A percentile compares a stretch with the other conserved stretches of the same genome.
phyloP scores from a whole-genome alignment of 2,797 vertebrate species.

The Brotula barbata region DNA sequence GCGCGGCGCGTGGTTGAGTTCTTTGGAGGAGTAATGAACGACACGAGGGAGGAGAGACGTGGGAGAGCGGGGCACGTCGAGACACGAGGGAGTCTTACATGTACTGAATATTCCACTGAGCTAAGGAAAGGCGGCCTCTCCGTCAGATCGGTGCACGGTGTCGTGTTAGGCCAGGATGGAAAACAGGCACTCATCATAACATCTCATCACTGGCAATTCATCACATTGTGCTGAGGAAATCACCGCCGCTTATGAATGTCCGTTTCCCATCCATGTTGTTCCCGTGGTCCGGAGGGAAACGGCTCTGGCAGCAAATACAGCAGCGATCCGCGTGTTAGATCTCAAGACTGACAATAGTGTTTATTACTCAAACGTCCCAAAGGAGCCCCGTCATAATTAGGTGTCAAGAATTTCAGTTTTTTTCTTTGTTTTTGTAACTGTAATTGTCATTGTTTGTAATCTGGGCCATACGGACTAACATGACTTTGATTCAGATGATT shows the following conservation, averaged over 20 bases:
- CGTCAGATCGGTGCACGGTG: constrained; percentile 20
- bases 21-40: constrained; percentile 43
- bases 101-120: constrained; percentile 47
- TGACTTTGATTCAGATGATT: neutral
- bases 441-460: too few species aligned
- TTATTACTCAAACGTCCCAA: too few species aligned
- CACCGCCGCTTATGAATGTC: constrained; percentile 57
- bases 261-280: constrained; percentile 53
- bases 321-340: neutral
- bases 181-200: constrained; percentile 65
- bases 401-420: too few species aligned
- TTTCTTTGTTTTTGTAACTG: neutral
- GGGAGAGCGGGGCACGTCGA: constrained; percentile 48
- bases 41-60: constrained; percentile 32
- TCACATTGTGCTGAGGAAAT: constrained; percentile 62
- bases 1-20: constrained; percentile 46
- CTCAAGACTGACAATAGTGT: neutral
- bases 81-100: constrained; percentile 32
- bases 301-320: constrained; percentile 18
- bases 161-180: constrained; percentile 45
- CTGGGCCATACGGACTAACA: too few species aligned
- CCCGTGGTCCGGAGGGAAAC: constrained; percentile 19
- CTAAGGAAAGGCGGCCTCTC: constrained; percentile 28
- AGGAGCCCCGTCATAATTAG: too few species aligned
- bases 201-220: constrained; percentile 65